Conservation (phyloP, 2,113 vertebrate genomes). For the Rattus rattus region DNA sequence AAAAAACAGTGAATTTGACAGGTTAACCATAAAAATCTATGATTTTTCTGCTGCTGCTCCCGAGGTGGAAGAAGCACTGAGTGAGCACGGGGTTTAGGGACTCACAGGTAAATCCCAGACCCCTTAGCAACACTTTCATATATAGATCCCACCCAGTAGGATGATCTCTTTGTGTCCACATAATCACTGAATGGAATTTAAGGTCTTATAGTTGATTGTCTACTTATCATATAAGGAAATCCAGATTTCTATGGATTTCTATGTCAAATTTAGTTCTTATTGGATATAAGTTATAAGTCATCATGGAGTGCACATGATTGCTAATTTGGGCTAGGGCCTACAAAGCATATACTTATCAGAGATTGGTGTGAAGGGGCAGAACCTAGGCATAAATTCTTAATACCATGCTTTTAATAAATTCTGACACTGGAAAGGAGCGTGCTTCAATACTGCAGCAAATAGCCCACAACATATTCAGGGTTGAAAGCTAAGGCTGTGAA, state of each 20-base stretch:
- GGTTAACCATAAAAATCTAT: neutral
- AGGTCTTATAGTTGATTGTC: conserved; percentile 89
- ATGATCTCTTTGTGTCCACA: conserved; percentile 90
- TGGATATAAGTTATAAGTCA: conserved; percentile 89
- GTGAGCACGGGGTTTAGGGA: conserved; percentile 90
- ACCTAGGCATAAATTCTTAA: conserved; percentile 84
- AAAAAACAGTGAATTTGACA: neutral
- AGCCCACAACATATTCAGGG: conserved; percentile 89
- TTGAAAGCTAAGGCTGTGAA: conserved; percentile 90
- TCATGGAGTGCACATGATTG: conserved; percentile 91
- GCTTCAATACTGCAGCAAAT: conserved; percentile 92
- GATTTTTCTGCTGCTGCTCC: neutral
- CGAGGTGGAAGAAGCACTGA: conserved; percentile 87
- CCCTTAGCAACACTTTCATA: conserved; percentile 90
- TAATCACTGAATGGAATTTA: conserved; percentile 89
- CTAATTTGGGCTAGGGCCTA: conserved; percentile 91
- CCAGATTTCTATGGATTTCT: conserved; percentile 86
- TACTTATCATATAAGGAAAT: conserved; percentile 89
- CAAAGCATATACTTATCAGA: conserved; percentile 91
- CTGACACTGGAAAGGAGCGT: conserved; percentile 88
- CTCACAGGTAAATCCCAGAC: conserved; percentile 88
- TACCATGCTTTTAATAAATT: conserved; percentile 87
- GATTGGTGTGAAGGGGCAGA: conserved; percentile 90
- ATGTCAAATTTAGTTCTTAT: conserved; percentile 83
- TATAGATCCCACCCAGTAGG: conserved; percentile 91